A percentile compares a stretch with the other conserved stretches of the same genome.
phyloP scores from a whole-genome alignment of 2,113 vertebrate genomes.

The Cricetomys ansorgei region DNA sequence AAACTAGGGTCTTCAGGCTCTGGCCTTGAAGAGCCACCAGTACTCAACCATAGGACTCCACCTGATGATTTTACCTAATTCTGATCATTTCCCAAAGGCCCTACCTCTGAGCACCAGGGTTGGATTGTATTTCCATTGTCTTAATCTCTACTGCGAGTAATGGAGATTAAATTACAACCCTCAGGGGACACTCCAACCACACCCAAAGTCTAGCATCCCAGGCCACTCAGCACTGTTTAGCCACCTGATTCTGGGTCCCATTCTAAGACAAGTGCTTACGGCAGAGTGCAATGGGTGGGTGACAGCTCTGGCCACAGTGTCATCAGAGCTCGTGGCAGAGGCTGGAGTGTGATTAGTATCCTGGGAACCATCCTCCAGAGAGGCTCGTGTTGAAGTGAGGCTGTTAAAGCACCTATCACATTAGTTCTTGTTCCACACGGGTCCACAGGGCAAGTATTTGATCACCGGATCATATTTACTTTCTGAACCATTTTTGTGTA shows the following conservation, averaged over 20 bases:
- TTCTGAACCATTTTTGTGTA: not conserved
- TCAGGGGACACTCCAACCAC: not conserved
- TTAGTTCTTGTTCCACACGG: not conserved
- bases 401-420: not conserved
- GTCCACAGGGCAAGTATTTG: not conserved
- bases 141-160: not conserved
- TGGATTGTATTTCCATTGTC: not conserved
- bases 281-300: not conserved
- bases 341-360: not conserved
- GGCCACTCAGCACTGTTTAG: not conserved
- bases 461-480: not conserved
- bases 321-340: not conserved
- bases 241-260: not conserved
- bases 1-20: not conserved
- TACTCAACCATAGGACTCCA: not conserved
- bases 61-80: not conserved
- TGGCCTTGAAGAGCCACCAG: not conserved
- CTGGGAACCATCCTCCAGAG: not conserved
- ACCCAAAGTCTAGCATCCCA: not conserved
- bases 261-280: not conserved
- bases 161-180: not conserved
- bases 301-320: fast-evolving
- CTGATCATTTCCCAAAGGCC: not conserved
- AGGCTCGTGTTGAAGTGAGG: not conserved
- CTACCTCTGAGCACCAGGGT: not conserved